These are phyloP conservation scores for Hydroisotoma schaefferi DNA, from an alignment of 2,888 invertebrate species.

Conservation along the genomic window DNA sequence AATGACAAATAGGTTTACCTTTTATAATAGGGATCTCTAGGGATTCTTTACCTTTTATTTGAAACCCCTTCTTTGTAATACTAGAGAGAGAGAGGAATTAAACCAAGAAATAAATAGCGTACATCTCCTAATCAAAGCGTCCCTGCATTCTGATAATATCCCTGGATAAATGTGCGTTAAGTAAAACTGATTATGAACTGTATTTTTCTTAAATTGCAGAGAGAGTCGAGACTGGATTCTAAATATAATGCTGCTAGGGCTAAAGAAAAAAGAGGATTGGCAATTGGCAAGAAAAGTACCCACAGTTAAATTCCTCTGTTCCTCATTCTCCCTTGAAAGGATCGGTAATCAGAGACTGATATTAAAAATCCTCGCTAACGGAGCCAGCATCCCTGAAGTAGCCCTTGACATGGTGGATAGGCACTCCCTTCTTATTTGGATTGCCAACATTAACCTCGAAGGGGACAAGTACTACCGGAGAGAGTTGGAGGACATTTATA, in stretches of 20 bases:
- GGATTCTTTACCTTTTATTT: no score
- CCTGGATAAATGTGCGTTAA: no score
- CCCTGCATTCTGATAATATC: no score
- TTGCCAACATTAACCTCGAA: slow-evolving; percentile 30
- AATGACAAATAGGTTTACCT: no score
- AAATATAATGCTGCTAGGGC: slow-evolving; percentile 37
- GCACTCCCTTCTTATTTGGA: slow-evolving; percentile 41
- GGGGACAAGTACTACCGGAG: slow-evolving; percentile 18
- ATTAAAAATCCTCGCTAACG: slow-evolving; percentile 34
- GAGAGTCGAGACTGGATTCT: slow-evolving; percentile 45
- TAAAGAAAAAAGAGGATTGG: slow-evolving; percentile 43
- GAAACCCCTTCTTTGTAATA: no score
- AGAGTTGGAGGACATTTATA: slow-evolving; percentile 31
- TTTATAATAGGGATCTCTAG: no score
- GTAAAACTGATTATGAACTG: background rate
- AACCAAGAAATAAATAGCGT: no score
- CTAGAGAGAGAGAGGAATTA: no score
- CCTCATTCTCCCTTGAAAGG: slow-evolving; percentile 40
- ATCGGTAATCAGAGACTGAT: slow-evolving; percentile 34
- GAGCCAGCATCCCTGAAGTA: slow-evolving; percentile 42
- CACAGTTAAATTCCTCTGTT: slow-evolving; percentile 43
- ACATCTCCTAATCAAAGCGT: no score
- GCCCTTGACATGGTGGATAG: slow-evolving; percentile 42
- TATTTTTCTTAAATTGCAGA: slow-evolving; percentile 21
- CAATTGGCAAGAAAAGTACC: slow-evolving; percentile 41